Percentiles rank a stretch among this genome's conserved stretches.
These are phyloP conservation scores for Drosophila testacea DNA, from an alignment of 2,888 invertebrate genomes.

Conservation along the genomic window DNA sequence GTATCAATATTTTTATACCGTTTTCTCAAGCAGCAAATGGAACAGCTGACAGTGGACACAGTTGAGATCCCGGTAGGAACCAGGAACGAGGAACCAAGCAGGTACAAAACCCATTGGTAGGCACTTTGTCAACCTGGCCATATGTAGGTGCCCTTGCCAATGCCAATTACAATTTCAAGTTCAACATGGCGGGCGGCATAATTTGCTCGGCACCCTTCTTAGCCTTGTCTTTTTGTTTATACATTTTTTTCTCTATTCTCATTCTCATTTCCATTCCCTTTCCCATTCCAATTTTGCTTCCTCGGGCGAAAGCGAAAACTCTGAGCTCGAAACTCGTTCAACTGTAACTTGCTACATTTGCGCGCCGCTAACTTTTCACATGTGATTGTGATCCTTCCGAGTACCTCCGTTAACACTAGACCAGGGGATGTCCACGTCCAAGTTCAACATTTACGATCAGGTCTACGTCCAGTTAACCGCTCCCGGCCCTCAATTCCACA, in stretches of 20 bases:
- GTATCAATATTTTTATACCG: conserved; percentile 12
- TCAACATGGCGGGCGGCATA: conserved; percentile 82
- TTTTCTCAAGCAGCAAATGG: conserved; percentile 5
- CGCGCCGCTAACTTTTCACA: conserved; percentile 77
- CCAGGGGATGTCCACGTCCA: conserved; percentile 19
- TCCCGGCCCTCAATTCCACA: conserved; percentile 13
- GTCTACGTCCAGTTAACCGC: conserved; percentile 25
- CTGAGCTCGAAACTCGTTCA: conserved; percentile 58
- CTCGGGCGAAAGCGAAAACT: conserved; percentile 40
- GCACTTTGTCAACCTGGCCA: conserved; percentile 47
- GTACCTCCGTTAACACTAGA: conserved; percentile 1
- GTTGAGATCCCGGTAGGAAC: conserved; percentile 14
- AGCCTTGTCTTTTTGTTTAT: neutral
- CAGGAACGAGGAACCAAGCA: neutral
- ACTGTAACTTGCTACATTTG: conserved; percentile 66
- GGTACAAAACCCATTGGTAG: neutral
- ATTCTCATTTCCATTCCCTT: conserved; percentile 14
- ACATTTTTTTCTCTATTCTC: conserved; percentile 20
- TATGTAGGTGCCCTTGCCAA: conserved; percentile 83
- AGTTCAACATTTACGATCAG: neutral
- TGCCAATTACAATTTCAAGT: conserved; percentile 83
- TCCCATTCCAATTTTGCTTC: conserved; percentile 28
- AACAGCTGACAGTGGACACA: conserved; percentile 48
- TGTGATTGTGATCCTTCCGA: conserved; percentile 61
- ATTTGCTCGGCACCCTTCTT: conserved; percentile 52